Evolutionary conservation across 2,888 invertebrate genomes (phyloP).

Genomic region (Pelosia muscerda): DNA sequence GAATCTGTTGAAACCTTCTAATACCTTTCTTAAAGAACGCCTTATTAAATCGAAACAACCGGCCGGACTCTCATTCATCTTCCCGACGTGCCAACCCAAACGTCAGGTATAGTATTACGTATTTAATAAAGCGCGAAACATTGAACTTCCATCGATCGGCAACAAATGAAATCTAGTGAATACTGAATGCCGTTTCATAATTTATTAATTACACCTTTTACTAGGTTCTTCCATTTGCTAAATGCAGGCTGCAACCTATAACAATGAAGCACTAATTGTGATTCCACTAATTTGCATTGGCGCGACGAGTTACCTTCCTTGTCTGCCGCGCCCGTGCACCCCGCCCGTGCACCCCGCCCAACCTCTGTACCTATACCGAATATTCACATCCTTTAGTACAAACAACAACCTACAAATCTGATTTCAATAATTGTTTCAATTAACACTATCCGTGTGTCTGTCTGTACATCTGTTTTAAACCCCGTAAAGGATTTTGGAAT

Average conservation of each 20-base stretch:
- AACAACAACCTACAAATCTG: constrained; percentile 28
- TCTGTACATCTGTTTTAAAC: no score
- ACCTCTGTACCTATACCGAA: constrained; percentile 49
- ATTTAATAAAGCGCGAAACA: constrained; percentile 25
- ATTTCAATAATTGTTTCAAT: constrained; percentile 10
- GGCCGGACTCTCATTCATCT: no score
- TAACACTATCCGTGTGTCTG: not conserved
- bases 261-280: constrained; percentile 81
- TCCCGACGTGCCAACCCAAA: no score
- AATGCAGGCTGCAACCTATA: constrained; percentile 73
- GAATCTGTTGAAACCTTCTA: no score
- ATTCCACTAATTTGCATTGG: constrained; percentile 82
- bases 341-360: constrained; percentile 53
- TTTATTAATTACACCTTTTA: constrained; percentile 73
- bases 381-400: constrained; percentile 29
- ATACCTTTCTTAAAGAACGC: no score
- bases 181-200: constrained; percentile 65
- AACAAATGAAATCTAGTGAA: constrained; percentile 51
- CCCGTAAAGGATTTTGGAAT: no score
- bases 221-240: constrained; percentile 75
- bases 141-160: constrained; percentile 47
- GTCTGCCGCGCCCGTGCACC: constrained; percentile 55
- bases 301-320: constrained; percentile 60
- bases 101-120: no score
- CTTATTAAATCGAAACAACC: no score